Percentiles rank a stretch among this genome's conserved stretches.
Evolutionary conservation across 2,113 vertebrate species (phyloP).

Genomic region (Dascyllus trimaculatus): DNA sequence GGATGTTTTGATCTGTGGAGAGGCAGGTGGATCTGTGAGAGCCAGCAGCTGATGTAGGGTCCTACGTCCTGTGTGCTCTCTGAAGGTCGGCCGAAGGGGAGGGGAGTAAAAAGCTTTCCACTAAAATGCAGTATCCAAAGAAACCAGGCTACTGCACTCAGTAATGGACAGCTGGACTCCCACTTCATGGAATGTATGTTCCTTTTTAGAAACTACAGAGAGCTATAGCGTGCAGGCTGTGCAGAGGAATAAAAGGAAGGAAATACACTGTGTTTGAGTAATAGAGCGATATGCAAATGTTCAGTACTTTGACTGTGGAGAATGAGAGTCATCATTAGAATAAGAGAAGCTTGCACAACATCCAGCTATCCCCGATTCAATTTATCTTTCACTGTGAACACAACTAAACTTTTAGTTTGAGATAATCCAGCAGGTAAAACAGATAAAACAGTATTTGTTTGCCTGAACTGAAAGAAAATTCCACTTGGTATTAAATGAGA

Average conservation of each 20-base stretch:
- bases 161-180: constrained; percentile 43
- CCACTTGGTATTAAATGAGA: neutral
- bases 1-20: constrained; percentile 47
- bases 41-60: constrained; percentile 51
- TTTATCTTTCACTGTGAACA: constrained; percentile 48
- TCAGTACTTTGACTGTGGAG: constrained; percentile 28
- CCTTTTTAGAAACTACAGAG: constrained; percentile 31
- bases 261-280: constrained; percentile 40
- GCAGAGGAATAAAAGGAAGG: constrained; percentile 25
- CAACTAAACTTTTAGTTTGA: constrained; percentile 42
- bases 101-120: constrained; percentile 44
- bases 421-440: constrained; percentile 36
- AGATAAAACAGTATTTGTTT: constrained; percentile 41
- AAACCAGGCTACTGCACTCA: constrained; percentile 21
- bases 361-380: constrained; percentile 56
- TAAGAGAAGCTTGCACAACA: constrained; percentile 34
- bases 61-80: constrained; percentile 17
- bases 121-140: constrained; percentile 53
- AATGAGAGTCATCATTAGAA: constrained; percentile 64
- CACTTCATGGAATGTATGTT: constrained; percentile 31
- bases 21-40: constrained; percentile 54
- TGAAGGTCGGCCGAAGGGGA: constrained; percentile 60
- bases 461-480: constrained; percentile 7
- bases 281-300: constrained; percentile 69
- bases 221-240: constrained; percentile 8